These are phyloP conservation scores for Furnarius figulus DNA, from an alignment of 2,113 vertebrate species.

Conservation along the genomic window DNA sequence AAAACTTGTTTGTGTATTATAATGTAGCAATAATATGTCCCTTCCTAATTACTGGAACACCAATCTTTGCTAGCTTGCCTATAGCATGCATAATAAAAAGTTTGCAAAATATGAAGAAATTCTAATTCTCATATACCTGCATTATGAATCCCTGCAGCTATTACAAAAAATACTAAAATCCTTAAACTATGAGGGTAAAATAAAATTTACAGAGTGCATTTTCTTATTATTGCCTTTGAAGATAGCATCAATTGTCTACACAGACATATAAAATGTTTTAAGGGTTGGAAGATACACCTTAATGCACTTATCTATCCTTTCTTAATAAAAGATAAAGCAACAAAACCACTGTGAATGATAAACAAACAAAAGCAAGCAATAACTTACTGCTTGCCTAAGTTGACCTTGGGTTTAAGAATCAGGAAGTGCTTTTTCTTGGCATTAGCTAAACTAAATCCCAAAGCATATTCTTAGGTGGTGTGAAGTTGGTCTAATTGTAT, in stretches of 20 bases:
- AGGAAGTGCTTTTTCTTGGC: neutral
- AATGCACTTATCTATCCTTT: slow-evolving; percentile 21
- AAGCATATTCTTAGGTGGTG: neutral
- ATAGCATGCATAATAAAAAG: slow-evolving; percentile 71
- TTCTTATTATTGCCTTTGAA: slow-evolving; percentile 32
- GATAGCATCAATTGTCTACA: slow-evolving; percentile 27
- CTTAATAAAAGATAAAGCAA: slow-evolving; percentile 44
- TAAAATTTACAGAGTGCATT: slow-evolving; percentile 30
- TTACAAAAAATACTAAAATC: slow-evolving; percentile 3
- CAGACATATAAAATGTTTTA: slow-evolving; percentile 15
- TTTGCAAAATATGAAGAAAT: slow-evolving; percentile 61
- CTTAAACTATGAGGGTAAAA: slow-evolving; percentile 14
- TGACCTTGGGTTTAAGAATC: slow-evolving; percentile 27
- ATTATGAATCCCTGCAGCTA: slow-evolving; percentile 63
- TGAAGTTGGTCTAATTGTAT: neutral
- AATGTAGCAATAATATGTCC: slow-evolving; percentile 67
- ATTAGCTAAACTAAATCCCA: slow-evolving; percentile 25
- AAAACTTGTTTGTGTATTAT: slow-evolving; percentile 73
- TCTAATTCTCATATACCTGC: slow-evolving; percentile 63
- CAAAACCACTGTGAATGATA: neutral
- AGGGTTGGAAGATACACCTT: neutral
- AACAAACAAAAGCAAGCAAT: slow-evolving; percentile 36
- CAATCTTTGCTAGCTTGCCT: slow-evolving; percentile 65
- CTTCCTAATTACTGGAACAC: slow-evolving; percentile 59
- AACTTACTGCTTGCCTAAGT: slow-evolving; percentile 23